Evolutionary conservation across 1,140 invertebrate species (phyloP).

Genomic region (Galleria mellonella): DNA sequence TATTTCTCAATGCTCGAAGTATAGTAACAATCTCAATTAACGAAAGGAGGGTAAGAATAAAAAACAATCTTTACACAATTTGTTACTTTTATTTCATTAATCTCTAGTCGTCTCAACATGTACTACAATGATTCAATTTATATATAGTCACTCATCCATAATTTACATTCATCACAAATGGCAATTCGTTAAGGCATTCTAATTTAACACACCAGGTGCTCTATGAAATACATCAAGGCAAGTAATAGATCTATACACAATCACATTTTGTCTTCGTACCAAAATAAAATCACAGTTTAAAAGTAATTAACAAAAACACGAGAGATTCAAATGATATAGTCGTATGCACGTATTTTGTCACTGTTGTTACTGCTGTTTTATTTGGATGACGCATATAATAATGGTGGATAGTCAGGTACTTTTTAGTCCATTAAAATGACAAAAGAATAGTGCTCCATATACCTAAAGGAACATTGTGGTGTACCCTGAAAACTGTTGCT

Average conservation of each 20-base stretch:
- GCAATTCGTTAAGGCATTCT: conserved; percentile 56
- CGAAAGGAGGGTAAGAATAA: conserved; percentile 28
- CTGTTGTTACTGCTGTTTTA: too few species aligned
- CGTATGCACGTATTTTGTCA: too few species aligned
- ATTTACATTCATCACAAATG: conserved; percentile 58
- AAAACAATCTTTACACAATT: conserved; percentile 56
- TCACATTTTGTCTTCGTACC: conserved; percentile 6
- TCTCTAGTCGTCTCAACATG: conserved; percentile 56
- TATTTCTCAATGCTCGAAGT: too few species aligned
- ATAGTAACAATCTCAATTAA: background rate
- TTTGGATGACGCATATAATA: too few species aligned
- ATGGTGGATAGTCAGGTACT: too few species aligned
- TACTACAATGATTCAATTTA: conserved; percentile 43
- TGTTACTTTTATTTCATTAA: conserved; percentile 58
- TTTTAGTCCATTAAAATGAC: too few species aligned
- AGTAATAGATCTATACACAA: conserved; percentile 11
- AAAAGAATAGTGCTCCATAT: too few species aligned
- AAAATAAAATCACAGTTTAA: conserved; percentile 7
- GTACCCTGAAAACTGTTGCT: too few species aligned
- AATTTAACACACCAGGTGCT: conserved; percentile 17
- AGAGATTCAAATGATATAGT: too few species aligned
- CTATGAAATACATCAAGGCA: conserved; percentile 18
- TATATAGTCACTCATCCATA: conserved; percentile 2
- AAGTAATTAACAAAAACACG: background rate
- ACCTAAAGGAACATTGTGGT: too few species aligned